These are phyloP conservation scores for Nyctibius grandis DNA, from an alignment of 2,797 vertebrate species.

Conservation along the genomic window DNA sequence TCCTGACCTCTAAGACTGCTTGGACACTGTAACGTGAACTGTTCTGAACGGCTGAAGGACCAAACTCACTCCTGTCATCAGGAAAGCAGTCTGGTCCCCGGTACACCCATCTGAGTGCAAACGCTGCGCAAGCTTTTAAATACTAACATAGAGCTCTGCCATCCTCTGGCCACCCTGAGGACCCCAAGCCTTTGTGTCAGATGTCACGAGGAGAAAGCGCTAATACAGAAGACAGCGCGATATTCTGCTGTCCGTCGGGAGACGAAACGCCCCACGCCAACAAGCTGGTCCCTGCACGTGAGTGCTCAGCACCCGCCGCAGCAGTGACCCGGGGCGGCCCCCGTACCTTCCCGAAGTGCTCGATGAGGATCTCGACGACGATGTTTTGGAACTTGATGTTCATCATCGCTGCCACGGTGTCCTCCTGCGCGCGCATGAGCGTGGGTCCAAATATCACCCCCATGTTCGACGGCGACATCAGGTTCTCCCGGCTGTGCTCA, in stretches of 20 bases:
- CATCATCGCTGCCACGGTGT: conserved; percentile 97
- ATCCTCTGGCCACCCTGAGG: neutral
- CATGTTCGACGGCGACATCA: conserved; percentile 96
- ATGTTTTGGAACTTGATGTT: conserved; percentile 99
- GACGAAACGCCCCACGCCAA: neutral
- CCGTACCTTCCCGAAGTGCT: conserved; percentile 89
- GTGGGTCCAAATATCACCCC: conserved; percentile 96
- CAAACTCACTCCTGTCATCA: neutral
- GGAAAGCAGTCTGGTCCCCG: neutral
- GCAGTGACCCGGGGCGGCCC: neutral
- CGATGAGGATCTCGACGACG: conserved; percentile 94
- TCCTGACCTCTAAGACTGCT: neutral
- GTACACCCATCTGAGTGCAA: neutral
- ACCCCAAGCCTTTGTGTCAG: accelerated
- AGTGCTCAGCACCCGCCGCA: neutral
- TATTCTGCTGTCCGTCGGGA: neutral
- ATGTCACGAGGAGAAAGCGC: accelerated
- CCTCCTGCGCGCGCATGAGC: conserved; percentile 93
- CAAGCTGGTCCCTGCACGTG: neutral
- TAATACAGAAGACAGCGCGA: neutral
- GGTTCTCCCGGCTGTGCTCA: conserved; percentile 87
- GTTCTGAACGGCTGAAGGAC: neutral
- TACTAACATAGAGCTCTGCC: neutral
- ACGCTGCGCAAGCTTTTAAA: neutral
- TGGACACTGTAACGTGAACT: neutral